These are phyloP conservation scores for Zapornia atra DNA, from an alignment of 2,113 vertebrate genomes.

Conservation along the genomic window DNA sequence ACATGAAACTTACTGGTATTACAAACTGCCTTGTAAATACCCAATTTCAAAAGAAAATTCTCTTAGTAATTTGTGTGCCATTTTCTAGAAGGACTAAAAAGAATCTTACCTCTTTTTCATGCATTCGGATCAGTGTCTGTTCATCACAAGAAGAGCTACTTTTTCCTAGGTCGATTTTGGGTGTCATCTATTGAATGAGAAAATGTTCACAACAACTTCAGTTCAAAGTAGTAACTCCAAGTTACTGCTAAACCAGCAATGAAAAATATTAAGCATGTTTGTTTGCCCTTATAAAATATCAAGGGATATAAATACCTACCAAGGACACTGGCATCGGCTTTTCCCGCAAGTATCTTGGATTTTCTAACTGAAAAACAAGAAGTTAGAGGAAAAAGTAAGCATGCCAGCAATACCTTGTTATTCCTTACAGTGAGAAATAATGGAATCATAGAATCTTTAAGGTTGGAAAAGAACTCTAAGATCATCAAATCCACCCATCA, in stretches of 20 bases:
- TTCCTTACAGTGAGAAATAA: background rate
- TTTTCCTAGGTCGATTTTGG: constrained; percentile 75
- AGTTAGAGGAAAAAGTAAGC: background rate
- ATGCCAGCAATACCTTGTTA: background rate
- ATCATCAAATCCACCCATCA: no score
- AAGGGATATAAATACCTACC: constrained; percentile 76
- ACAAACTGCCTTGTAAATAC: background rate
- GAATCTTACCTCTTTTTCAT: constrained; percentile 79
- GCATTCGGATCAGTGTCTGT: constrained; percentile 37
- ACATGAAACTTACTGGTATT: background rate
- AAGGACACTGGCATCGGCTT: constrained; percentile 82
- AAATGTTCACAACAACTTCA: background rate
- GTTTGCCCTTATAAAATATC: background rate
- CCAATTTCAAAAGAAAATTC: background rate
- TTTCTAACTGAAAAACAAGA: constrained; percentile 87
- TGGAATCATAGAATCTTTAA: no score
- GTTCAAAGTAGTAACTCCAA: constrained; percentile 31
- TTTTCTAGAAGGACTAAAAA: background rate
- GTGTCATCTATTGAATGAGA: constrained; percentile 72
- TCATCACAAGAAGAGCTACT: constrained; percentile 72
- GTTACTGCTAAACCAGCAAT: background rate
- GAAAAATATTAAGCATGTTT: background rate
- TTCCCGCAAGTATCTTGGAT: constrained; percentile 90
- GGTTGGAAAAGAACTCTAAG: no score
- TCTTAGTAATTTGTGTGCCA: background rate